phyloP scores from a whole-genome alignment of 2,113 vertebrate genomes.

The Actinemys pallida region DNA sequence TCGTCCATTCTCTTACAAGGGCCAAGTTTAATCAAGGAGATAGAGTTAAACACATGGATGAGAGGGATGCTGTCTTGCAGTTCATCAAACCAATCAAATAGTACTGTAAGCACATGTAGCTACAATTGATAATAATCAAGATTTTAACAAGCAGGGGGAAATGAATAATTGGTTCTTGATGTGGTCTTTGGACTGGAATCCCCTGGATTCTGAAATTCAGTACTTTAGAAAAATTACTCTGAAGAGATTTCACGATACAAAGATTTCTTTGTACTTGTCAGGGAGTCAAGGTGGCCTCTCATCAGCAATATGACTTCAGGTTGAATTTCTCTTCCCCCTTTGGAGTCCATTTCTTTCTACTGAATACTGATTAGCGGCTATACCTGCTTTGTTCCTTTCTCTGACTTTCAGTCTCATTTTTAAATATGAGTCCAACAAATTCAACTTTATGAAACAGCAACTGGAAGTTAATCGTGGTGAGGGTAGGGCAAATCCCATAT shows the following conservation, averaged over 20 bases:
- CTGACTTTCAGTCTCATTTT: constrained; percentile 21
- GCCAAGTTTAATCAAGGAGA: neutral
- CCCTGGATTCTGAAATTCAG: constrained; percentile 33
- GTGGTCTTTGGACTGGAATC: constrained; percentile 1
- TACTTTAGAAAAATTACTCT: constrained; percentile 36
- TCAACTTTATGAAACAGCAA: neutral
- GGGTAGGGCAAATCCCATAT: neutral
- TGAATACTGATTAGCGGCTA: constrained; percentile 44
- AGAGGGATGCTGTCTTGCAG: neutral
- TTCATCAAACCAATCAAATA: constrained; percentile 19
- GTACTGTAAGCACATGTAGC: constrained; percentile 8
- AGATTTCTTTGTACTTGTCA: constrained; percentile 60
- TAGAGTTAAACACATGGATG: neutral
- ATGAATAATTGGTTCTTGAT: constrained; percentile 45
- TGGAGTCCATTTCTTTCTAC: neutral
- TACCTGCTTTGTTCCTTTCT: neutral
- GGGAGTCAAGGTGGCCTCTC: constrained; percentile 57
- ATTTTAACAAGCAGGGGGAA: constrained; percentile 33
- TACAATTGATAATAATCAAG: constrained; percentile 10
- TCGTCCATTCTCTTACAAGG: neutral
- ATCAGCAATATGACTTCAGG: constrained; percentile 53
- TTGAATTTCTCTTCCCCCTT: constrained; percentile 43
- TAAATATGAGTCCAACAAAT: neutral
- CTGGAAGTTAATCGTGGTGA: neutral
- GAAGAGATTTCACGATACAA: constrained; percentile 48